phyloP scores from a whole-genome alignment of 2,888 invertebrate genomes.

The Epistrophe grossulariae region DNA sequence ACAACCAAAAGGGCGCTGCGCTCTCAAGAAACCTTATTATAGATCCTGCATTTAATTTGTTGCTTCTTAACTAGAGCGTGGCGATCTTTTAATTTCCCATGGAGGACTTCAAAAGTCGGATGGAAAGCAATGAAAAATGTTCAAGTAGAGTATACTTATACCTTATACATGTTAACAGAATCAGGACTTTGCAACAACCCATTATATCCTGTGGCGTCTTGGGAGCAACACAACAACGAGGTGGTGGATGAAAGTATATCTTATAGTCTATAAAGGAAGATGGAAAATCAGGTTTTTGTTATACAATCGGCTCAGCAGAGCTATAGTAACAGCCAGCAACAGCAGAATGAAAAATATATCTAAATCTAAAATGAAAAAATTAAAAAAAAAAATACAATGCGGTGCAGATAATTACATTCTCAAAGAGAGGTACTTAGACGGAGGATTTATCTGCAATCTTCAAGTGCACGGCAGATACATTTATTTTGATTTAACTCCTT shows the following conservation, averaged over 20 bases:
- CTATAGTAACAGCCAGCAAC: neutral
- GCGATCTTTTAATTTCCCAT: conserved; percentile 75
- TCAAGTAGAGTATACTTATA: neutral
- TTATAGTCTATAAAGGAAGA: neutral
- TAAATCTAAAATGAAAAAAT: neutral
- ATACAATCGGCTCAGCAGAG: conserved; percentile 10
- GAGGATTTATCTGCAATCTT: conserved; percentile 75
- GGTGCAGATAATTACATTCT: conserved; percentile 75
- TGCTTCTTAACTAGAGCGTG: conserved; percentile 68
- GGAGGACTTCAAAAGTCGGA: conserved; percentile 71
- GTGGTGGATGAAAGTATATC: conserved; percentile 11
- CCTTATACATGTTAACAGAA: conserved; percentile 22
- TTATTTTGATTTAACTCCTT: conserved; percentile 72
- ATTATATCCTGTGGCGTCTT: conserved; percentile 60
- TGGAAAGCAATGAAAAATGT: conserved; percentile 67
- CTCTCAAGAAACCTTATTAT: conserved; percentile 39
- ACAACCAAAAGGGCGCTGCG: conserved; percentile 34
- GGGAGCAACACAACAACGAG: conserved; percentile 47
- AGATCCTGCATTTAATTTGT: conserved; percentile 72
- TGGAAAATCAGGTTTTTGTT: neutral
- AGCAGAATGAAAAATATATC: conserved; percentile 9
- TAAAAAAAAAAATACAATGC: conserved; percentile 32
- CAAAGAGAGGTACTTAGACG: conserved; percentile 74
- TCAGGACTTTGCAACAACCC: conserved; percentile 15
- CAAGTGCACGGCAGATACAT: conserved; percentile 74